Evolutionary conservation across 1,140 invertebrate genomes (phyloP).

Genomic region (Mya arenaria): DNA sequence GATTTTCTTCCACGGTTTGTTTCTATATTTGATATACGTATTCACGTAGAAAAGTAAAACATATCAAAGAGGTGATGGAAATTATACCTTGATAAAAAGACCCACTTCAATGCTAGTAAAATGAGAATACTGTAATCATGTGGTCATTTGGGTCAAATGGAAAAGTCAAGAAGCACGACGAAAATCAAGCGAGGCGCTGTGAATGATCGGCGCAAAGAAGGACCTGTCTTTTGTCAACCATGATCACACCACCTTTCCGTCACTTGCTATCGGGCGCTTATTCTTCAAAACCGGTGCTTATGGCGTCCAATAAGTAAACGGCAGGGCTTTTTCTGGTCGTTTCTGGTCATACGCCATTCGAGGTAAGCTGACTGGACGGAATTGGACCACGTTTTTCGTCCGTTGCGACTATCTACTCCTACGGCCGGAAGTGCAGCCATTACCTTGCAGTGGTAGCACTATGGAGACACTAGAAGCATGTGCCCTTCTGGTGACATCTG

Average conservation of each 20-base stretch:
- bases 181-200: conserved; percentile 70
- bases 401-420: conserved; percentile 64
- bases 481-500: conserved; percentile 63
- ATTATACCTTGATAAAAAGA: too few relatives aligned
- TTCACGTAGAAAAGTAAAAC: too few relatives aligned
- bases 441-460: conserved; percentile 69
- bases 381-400: conserved; percentile 74
- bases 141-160: too few relatives aligned
- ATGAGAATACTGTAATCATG: too few relatives aligned
- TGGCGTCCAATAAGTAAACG: conserved; percentile 59
- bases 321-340: conserved; percentile 69
- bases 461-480: conserved; percentile 66
- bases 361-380: conserved; percentile 72
- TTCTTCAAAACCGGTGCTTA: conserved; percentile 65
- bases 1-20: too few relatives aligned
- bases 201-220: conserved; percentile 70
- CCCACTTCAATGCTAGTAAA: too few relatives aligned
- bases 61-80: too few relatives aligned
- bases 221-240: conserved; percentile 73
- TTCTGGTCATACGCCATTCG: conserved; percentile 70
- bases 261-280: conserved; percentile 67
- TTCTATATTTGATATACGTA: too few relatives aligned
- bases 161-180: too few relatives aligned
- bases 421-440: conserved; percentile 66
- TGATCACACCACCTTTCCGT: conserved; percentile 69